Evolutionary conservation across 2,888 invertebrate genomes (phyloP).

Genomic region (Leucania comma): DNA sequence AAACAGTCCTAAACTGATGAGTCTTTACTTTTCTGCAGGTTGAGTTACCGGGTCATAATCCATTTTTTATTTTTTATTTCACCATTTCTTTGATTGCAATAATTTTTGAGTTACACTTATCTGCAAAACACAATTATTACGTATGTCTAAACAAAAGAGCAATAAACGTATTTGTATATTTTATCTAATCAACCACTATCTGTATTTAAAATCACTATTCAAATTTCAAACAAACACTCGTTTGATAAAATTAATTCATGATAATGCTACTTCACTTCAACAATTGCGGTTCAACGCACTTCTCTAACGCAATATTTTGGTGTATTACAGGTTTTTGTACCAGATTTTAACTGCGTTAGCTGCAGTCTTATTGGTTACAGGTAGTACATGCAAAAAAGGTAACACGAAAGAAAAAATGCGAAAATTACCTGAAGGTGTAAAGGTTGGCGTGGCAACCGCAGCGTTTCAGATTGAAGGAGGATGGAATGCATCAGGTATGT

Average conservation of each 20-base stretch:
- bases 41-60: no score
- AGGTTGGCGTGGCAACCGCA: constrained; percentile 78
- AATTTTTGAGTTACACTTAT: no score
- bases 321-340: constrained; percentile 7
- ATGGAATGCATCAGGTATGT: constrained; percentile 70
- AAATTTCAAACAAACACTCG: not conserved
- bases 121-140: no score
- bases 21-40: not conserved
- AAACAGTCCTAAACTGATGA: not conserved
- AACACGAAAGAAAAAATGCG: constrained; percentile 64
- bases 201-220: constrained; percentile 2
- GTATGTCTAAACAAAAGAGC: not conserved
- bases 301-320: constrained; percentile 4
- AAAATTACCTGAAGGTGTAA: constrained; percentile 70
- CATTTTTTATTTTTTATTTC: no score
- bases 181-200: constrained; percentile 41
- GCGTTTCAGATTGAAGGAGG: constrained; percentile 81
- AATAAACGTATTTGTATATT: not conserved
- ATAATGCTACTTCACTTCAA: not conserved
- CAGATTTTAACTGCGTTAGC: constrained; percentile 20
- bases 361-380: constrained; percentile 22
- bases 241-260: constrained; percentile 33
- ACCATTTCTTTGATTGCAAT: not conserved
- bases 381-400: not conserved
- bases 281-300: constrained; percentile 4